Conservation (phyloP, 2,888 invertebrate species). For the Trachelus iudaicus region DNA sequence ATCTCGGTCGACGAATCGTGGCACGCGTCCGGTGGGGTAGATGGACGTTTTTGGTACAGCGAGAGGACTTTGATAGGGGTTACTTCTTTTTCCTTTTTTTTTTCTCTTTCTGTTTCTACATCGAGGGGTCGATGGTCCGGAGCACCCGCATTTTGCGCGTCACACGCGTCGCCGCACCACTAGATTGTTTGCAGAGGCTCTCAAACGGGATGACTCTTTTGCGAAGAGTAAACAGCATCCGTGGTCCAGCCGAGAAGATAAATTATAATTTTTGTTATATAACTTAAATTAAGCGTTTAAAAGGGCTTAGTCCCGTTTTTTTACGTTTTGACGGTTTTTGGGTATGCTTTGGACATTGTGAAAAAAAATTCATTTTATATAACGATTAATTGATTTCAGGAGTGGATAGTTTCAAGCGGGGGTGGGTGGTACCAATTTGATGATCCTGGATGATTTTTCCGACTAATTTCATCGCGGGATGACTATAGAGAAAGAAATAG, state of each 20-base stretch:
- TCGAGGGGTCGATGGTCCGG: slow-evolving; percentile 59
- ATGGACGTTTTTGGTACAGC: slow-evolving; percentile 14
- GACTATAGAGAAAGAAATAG: slow-evolving; percentile 21
- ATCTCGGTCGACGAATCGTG: slow-evolving; percentile 59
- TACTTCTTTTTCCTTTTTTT: slow-evolving; percentile 19
- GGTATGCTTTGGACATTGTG: neutral
- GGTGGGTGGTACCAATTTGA: neutral
- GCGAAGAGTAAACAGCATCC: neutral
- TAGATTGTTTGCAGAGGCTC: slow-evolving; percentile 67
- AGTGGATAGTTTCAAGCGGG: neutral
- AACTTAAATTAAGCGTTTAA: neutral
- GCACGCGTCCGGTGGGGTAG: slow-evolving; percentile 54
- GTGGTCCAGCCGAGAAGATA: slow-evolving; percentile 1
- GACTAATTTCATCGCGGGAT: slow-evolving; percentile 40
- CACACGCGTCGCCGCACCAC: slow-evolving; percentile 65
- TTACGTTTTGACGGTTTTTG: neutral
- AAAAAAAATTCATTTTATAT: neutral
- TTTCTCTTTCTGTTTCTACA: slow-evolving; percentile 33
- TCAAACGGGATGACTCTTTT: slow-evolving; percentile 44
- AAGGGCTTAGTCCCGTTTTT: neutral
- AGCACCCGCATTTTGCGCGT: slow-evolving; percentile 66
- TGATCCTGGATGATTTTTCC: slow-evolving; percentile 27
- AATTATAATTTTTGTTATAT: neutral
- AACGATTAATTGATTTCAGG: neutral
- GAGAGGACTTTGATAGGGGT: slow-evolving; percentile 11